Percentiles rank a stretch among this genome's conserved stretches.
These are phyloP conservation scores for Yponomeuta sedellus DNA, from an alignment of 2,888 invertebrate genomes.

Conservation along the genomic window DNA sequence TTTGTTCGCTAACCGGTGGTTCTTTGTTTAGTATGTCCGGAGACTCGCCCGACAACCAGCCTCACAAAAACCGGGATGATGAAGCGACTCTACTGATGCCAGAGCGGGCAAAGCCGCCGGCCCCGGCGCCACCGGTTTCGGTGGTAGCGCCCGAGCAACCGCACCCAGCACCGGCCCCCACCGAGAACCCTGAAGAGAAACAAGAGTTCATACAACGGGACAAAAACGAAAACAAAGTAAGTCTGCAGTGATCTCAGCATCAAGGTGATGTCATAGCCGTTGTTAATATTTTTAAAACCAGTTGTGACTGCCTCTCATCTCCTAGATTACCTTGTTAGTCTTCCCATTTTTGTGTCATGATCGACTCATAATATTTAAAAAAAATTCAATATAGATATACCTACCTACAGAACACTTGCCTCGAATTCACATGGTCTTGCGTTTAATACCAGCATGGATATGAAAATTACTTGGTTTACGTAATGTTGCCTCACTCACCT, in stretches of 20 bases:
- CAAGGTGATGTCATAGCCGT: not conserved
- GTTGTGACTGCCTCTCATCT: too few species aligned
- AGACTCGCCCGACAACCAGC: slow-evolving; percentile 48
- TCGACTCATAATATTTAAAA: too few species aligned
- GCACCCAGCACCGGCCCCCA: slow-evolving; percentile 26
- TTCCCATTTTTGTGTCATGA: too few species aligned
- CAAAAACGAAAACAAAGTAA: slow-evolving; percentile 37
- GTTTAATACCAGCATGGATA: too few species aligned
- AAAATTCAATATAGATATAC: too few species aligned
- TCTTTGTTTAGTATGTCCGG: slow-evolving; percentile 53
- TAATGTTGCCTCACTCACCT: too few species aligned
- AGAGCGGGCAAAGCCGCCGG: slow-evolving; percentile 36
- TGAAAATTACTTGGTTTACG: too few species aligned
- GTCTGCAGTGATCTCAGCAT: not conserved
- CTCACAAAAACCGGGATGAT: slow-evolving; percentile 56
- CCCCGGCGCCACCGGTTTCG: slow-evolving; percentile 23
- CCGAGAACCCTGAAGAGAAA: slow-evolving; percentile 39
- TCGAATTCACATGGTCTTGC: too few species aligned
- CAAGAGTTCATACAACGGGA: slow-evolving; percentile 42
- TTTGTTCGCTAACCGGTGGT: slow-evolving; percentile 22
- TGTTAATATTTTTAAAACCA: not conserved
- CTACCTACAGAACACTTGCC: too few species aligned
- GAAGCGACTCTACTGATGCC: slow-evolving; percentile 43
- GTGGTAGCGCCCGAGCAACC: slow-evolving; percentile 22
- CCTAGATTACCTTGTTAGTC: too few species aligned